Evolutionary conservation across 2,113 vertebrate species (phyloP).

Genomic region (Charadrius vociferus): DNA sequence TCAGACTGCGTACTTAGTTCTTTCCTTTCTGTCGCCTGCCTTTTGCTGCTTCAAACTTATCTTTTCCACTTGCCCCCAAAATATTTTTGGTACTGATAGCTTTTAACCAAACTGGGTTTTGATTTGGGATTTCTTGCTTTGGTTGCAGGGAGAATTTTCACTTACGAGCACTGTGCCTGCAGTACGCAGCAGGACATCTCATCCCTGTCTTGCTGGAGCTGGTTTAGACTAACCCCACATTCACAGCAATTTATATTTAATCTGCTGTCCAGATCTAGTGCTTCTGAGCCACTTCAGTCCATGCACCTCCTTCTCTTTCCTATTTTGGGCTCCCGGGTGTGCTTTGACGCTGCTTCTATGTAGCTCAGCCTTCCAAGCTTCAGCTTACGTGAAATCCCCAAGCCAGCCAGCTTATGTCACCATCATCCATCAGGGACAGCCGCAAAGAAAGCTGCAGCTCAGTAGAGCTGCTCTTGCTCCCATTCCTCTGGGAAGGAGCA

Average conservation of each 20-base stretch:
- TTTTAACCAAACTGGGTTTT: background rate
- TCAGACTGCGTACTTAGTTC: background rate
- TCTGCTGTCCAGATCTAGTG: conserved; percentile 36
- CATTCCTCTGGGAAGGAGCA: background rate
- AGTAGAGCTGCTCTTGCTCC: background rate
- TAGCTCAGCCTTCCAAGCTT: conserved; percentile 28
- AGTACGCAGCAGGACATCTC: background rate
- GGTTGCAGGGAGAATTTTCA: background rate
- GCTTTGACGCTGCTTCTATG: conserved; percentile 6
- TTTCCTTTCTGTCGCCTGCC: background rate
- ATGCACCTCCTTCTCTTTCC: background rate
- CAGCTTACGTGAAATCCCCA: conserved; percentile 29
- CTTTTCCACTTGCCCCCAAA: background rate
- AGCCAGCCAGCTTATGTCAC: conserved; percentile 57
- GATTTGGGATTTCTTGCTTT: background rate
- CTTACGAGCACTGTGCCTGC: background rate
- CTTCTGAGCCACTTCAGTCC: conserved; percentile 35
- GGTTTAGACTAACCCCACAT: background rate
- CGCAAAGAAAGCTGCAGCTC: conserved; percentile 23
- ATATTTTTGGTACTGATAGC: background rate
- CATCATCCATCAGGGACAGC: conserved; percentile 41
- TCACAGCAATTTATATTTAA: conserved; percentile 32
- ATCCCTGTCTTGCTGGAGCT: background rate
- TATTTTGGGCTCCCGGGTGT: conserved; percentile 38
- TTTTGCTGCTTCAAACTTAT: background rate